These are phyloP conservation scores for Notodonta dromedarius DNA, from an alignment of 2,888 invertebrate species.

Conservation along the genomic window DNA sequence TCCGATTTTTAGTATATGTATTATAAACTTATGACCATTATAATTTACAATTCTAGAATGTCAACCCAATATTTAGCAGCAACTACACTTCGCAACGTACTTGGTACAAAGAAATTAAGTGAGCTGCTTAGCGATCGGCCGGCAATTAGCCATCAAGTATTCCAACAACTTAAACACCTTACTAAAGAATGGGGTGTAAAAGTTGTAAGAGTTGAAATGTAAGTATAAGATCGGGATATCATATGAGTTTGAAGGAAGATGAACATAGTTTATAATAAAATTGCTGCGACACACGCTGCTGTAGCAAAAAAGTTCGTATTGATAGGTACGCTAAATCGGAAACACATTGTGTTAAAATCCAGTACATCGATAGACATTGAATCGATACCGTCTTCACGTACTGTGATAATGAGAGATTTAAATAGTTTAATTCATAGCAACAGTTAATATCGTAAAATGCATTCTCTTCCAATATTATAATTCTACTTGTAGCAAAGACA, in stretches of 20 bases:
- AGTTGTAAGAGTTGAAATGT: conserved; percentile 96
- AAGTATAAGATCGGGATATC: conserved; percentile 55
- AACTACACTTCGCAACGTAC: conserved; percentile 92
- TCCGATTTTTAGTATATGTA: background rate
- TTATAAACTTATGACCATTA: background rate
- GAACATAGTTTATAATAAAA: too few species aligned
- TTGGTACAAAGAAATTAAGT: conserved; percentile 93
- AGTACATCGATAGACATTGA: too few species aligned
- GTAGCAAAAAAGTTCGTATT: too few species aligned
- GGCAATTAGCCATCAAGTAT: conserved; percentile 92
- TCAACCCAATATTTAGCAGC: conserved; percentile 90
- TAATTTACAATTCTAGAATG: conserved; percentile 72
- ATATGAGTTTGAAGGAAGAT: too few species aligned
- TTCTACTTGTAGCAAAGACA: conserved; percentile 51
- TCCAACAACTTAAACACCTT: conserved; percentile 88
- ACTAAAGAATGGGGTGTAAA: conserved; percentile 94
- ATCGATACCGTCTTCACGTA: too few species aligned
- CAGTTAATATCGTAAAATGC: too few species aligned
- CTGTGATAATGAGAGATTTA: too few species aligned
- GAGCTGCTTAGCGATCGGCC: conserved; percentile 94
- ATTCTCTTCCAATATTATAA: too few species aligned
- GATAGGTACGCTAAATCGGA: too few species aligned
- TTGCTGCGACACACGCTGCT: too few species aligned
- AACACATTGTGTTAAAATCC: background rate
- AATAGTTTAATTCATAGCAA: too few species aligned